phyloP scores from a whole-genome alignment of 2,113 vertebrate genomes.

The Zosterops pallidus region DNA sequence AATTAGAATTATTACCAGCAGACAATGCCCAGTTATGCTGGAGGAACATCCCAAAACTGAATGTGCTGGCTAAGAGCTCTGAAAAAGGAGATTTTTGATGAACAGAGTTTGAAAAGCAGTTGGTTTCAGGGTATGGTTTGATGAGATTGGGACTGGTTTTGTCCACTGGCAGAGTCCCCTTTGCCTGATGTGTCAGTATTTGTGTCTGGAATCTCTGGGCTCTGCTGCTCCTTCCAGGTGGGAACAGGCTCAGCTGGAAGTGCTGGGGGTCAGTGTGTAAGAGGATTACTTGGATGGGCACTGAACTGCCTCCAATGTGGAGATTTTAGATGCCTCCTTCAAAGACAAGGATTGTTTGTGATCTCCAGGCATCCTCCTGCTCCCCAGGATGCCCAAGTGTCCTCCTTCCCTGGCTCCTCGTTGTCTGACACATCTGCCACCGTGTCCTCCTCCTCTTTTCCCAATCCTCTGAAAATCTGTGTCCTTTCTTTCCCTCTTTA shows the following conservation, averaged over 20 bases:
- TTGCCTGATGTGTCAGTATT: too few relatives aligned
- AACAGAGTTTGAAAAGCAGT: neutral
- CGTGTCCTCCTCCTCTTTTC: neutral
- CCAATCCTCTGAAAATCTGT: neutral
- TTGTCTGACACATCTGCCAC: neutral
- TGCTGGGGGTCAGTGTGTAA: neutral
- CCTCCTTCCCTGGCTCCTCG: neutral
- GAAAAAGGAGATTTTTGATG: neutral
- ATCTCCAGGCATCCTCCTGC: neutral
- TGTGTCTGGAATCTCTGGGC: neutral
- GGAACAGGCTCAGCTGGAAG: neutral
- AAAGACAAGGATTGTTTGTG: neutral
- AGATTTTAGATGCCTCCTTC: neutral
- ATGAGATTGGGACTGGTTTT: neutral
- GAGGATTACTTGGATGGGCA: neutral
- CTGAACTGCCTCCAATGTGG: neutral
- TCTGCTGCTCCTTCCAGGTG: fast-evolving
- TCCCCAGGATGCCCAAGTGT: neutral
- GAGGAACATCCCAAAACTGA: neutral
- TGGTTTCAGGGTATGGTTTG: neutral
- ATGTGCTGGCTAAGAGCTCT: neutral
- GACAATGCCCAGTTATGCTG: neutral
- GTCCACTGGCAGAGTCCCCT: neutral
- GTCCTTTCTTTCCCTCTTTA: neutral
- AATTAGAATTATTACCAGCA: slow-evolving; percentile 11